Evolutionary conservation across 2,888 invertebrate species (phyloP).

Genomic region (Diarsia mendica): DNA sequence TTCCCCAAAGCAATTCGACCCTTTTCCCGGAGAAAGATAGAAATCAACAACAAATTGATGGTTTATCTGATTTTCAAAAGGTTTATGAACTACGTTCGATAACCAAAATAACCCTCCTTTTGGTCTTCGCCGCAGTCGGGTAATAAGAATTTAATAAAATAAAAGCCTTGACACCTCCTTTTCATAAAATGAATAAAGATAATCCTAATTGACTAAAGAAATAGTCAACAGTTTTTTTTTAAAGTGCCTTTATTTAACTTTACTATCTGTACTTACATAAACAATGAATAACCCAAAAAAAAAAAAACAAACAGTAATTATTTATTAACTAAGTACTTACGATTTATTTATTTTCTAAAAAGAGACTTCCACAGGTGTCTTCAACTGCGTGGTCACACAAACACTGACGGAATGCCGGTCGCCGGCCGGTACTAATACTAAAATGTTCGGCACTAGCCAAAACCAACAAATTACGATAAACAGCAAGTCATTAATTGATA

Average conservation of each 20-base stretch:
- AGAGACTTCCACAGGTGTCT: not conserved
- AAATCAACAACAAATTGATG: not conserved
- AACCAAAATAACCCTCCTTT: no score
- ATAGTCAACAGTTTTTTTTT: not conserved
- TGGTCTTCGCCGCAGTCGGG: no score
- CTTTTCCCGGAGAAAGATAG: not conserved
- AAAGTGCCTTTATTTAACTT: not conserved
- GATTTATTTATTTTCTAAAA: not conserved
- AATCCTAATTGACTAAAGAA: not conserved
- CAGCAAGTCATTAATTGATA: conserved; percentile 36
- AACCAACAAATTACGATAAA: conserved; percentile 16
- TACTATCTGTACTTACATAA: not conserved
- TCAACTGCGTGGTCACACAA: not conserved
- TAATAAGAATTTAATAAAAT: not conserved
- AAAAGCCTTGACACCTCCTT: not conserved
- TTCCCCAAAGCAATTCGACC: no score
- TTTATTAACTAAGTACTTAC: no score
- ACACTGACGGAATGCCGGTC: conserved; percentile 1
- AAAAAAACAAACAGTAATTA: not conserved
- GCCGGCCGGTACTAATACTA: conserved; percentile 5
- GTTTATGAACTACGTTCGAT: no score
- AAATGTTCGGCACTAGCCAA: not conserved
- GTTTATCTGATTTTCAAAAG: no score
- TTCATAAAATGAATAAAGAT: not conserved
- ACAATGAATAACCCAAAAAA: no score